Evolutionary conservation across 2,797 vertebrate genomes (phyloP).

Genomic region (Poeciliopsis turneri): DNA sequence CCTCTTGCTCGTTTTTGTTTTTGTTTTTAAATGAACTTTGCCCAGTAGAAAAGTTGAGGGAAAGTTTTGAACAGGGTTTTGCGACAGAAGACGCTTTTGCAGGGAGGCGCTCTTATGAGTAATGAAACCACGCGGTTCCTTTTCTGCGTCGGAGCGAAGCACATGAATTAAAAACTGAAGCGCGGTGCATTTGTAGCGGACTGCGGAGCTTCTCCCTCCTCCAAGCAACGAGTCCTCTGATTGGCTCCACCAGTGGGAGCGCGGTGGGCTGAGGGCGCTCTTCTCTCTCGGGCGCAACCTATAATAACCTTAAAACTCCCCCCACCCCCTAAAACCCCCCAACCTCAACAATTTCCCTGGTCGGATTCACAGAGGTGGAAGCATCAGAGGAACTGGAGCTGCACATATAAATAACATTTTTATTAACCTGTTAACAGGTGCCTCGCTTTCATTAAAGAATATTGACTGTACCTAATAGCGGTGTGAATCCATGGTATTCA

Average conservation of each 20-base stretch:
- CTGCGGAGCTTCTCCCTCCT: constrained; percentile 12
- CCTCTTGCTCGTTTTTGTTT: background rate
- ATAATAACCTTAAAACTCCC: background rate
- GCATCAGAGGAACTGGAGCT: background rate
- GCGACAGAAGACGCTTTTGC: background rate
- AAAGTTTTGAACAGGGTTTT: background rate
- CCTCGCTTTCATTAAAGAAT: background rate
- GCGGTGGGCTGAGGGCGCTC: background rate
- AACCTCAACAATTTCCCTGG: too few species aligned
- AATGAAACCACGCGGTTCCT: constrained; percentile 10
- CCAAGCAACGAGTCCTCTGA: constrained; percentile 27
- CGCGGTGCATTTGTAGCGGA: constrained; percentile 51
- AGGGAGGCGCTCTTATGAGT: background rate
- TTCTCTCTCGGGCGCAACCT: background rate
- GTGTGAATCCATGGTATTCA: background rate
- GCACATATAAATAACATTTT: background rate
- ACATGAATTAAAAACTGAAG: background rate
- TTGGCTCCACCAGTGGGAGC: constrained; percentile 48
- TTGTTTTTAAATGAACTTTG: background rate
- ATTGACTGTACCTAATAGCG: background rate
- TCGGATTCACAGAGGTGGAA: background rate
- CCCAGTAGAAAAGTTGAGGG: background rate
- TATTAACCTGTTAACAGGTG: background rate
- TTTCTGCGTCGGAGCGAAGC: background rate
- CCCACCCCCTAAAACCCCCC: background rate